These are phyloP conservation scores for Myotis brandtii DNA, from an alignment of 2,113 vertebrate genomes.

Conservation along the genomic window DNA sequence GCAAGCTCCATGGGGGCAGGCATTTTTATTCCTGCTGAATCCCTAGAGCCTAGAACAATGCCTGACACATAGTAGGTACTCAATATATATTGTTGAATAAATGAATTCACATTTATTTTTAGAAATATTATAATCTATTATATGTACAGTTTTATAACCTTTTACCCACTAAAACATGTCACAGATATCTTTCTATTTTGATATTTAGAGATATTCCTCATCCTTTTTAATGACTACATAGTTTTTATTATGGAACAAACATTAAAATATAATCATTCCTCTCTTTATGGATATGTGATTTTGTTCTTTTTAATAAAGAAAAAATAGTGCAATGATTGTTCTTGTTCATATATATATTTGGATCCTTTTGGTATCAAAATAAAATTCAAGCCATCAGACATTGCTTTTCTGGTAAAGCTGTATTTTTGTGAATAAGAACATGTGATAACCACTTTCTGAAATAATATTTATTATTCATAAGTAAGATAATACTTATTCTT, in stretches of 20 bases:
- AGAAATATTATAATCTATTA: not conserved
- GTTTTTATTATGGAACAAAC: not conserved
- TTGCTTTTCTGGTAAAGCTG: not conserved
- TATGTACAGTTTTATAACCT: not conserved
- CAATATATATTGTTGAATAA: not conserved
- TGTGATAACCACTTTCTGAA: not conserved
- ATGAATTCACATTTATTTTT: constrained; percentile 5
- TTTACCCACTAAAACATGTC: not conserved
- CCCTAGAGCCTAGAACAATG: not conserved
- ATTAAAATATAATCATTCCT: not conserved
- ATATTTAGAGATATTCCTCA: not conserved
- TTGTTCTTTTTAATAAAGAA: not conserved
- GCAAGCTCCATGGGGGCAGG: not conserved
- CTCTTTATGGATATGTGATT: not conserved
- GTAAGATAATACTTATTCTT: not conserved
- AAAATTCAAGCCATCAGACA: not conserved
- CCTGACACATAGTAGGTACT: not conserved
- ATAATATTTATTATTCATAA: not conserved
- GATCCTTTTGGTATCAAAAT: not conserved
- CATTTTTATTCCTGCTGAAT: constrained; percentile 4
- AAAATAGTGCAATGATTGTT: not conserved
- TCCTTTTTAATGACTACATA: not conserved
- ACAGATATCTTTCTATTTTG: not conserved
- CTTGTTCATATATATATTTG: not conserved
- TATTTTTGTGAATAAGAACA: not conserved